Conservation (phyloP, 2,888 invertebrate species). For the Lypha dubia region DNA sequence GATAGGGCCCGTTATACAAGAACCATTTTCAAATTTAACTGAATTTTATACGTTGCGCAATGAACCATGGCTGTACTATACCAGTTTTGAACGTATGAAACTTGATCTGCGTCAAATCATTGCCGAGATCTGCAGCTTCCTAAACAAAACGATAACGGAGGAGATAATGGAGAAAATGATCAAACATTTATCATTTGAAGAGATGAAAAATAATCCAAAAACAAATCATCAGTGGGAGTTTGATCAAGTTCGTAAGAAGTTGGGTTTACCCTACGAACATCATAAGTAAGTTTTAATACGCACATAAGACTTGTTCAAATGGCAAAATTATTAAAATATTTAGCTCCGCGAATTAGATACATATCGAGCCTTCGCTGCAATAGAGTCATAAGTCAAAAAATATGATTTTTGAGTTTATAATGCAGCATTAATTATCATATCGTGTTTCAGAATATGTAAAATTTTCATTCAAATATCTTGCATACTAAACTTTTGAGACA, state of each 20-base stretch:
- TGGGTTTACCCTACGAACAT: slow-evolving; percentile 53
- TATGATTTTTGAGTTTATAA: no score
- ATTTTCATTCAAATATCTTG: no score
- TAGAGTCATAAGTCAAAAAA: no score
- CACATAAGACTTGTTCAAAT: no score
- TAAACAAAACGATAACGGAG: slow-evolving; percentile 74
- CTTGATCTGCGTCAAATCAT: slow-evolving; percentile 75
- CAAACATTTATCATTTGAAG: slow-evolving; percentile 78
- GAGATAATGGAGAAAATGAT: slow-evolving; percentile 75
- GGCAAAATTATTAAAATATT: no score
- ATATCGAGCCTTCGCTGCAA: no score
- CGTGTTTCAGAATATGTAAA: no score
- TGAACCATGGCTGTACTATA: slow-evolving; percentile 77
- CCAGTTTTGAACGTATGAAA: slow-evolving; percentile 79
- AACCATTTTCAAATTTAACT: slow-evolving; percentile 74
- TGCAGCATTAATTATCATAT: no score
- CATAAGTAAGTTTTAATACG: slow-evolving; percentile 59
- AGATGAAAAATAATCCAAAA: slow-evolving; percentile 78
- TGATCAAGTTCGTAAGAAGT: slow-evolving; percentile 23
- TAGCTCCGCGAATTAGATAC: no score
- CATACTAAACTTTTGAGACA: no score
- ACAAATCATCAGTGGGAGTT: slow-evolving; percentile 77
- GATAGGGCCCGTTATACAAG: not conserved
- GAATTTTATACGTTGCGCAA: slow-evolving; percentile 78
- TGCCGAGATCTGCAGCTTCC: slow-evolving; percentile 75